Evolutionary conservation across 1,140 invertebrate genomes (phyloP).

Genomic region (Pseudomyrmex sp.): DNA sequence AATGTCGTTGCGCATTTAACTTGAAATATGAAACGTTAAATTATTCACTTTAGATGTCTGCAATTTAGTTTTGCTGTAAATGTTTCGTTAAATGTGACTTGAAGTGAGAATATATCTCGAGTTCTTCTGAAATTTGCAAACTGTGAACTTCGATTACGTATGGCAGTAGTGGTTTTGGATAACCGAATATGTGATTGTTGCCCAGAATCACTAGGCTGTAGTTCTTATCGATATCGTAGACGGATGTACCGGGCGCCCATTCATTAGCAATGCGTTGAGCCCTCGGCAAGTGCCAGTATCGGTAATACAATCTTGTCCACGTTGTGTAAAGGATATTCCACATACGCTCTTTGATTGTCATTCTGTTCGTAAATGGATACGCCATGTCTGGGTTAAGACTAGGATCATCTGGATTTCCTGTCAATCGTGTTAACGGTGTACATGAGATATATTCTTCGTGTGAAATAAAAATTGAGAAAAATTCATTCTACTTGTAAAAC

Average conservation of each 20-base stretch:
- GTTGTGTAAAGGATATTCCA: slow-evolving; percentile 77
- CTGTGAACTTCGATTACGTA: slow-evolving; percentile 86
- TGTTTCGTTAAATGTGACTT: not conserved
- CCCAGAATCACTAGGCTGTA: slow-evolving; percentile 81
- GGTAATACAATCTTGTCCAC: slow-evolving; percentile 80
- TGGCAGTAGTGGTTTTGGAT: slow-evolving; percentile 83
- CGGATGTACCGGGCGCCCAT: slow-evolving; percentile 70
- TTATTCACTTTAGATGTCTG: slow-evolving; percentile 19
- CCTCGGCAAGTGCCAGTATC: slow-evolving; percentile 74
- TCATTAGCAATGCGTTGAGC: slow-evolving; percentile 76
- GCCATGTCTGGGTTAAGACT: slow-evolving; percentile 82
- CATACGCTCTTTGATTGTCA: slow-evolving; percentile 75
- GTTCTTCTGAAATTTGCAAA: slow-evolving; percentile 81
- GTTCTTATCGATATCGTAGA: slow-evolving; percentile 77
- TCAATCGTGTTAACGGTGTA: not conserved
- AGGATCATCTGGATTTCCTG: slow-evolving; percentile 82
- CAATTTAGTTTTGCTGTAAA: not conserved
- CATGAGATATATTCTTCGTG: not conserved
- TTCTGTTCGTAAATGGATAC: slow-evolving; percentile 77
- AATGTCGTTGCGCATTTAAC: not conserved
- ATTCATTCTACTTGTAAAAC: too few species aligned
- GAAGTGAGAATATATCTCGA: not conserved
- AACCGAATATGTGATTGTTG: slow-evolving; percentile 81
- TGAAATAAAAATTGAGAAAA: not conserved
- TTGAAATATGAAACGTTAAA: slow-evolving; percentile 4